These are phyloP conservation scores for Helostoma temminkii DNA, from an alignment of 2,797 vertebrate genomes.

Conservation along the genomic window DNA sequence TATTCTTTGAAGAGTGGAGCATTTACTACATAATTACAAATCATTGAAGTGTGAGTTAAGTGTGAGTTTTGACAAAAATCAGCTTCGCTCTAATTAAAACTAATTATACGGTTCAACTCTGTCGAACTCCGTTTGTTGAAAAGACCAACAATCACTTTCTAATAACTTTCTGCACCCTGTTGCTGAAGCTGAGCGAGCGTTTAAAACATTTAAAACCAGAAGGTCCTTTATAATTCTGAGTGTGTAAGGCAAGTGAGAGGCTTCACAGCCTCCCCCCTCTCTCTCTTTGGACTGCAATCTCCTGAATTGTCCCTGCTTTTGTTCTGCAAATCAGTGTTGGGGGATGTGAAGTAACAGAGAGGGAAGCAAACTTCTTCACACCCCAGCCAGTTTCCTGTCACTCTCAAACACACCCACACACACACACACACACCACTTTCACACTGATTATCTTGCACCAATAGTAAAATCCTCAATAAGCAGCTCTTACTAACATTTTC, in stretches of 20 bases:
- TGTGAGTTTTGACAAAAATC: background rate
- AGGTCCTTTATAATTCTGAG: conserved; percentile 27
- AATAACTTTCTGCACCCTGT: background rate
- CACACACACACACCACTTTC: conserved; percentile 22
- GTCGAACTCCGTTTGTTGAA: background rate
- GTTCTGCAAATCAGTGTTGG: conserved; percentile 62
- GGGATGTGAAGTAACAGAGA: conserved; percentile 51
- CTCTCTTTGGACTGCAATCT: conserved; percentile 29
- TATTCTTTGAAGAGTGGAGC: background rate
- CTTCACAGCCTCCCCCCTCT: conserved; percentile 24
- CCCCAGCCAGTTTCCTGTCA: conserved; percentile 52
- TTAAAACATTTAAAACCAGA: background rate
- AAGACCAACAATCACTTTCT: background rate
- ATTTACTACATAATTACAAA: background rate
- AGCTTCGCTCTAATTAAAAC: background rate
- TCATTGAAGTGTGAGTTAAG: background rate
- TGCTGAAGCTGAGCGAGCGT: no score
- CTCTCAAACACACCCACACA: conserved; percentile 20
- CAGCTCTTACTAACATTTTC: no score
- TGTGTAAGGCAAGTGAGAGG: conserved; percentile 22
- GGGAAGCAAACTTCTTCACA: conserved; percentile 54
- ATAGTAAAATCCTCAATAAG: background rate
- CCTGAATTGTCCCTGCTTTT: conserved; percentile 62
- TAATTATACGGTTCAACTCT: background rate
- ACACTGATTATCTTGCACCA: conserved; percentile 19